A percentile compares a stretch with the other conserved stretches of the same genome.
phyloP scores from a whole-genome alignment of 2,113 vertebrate species.

The Hydrolagus affinis region DNA sequence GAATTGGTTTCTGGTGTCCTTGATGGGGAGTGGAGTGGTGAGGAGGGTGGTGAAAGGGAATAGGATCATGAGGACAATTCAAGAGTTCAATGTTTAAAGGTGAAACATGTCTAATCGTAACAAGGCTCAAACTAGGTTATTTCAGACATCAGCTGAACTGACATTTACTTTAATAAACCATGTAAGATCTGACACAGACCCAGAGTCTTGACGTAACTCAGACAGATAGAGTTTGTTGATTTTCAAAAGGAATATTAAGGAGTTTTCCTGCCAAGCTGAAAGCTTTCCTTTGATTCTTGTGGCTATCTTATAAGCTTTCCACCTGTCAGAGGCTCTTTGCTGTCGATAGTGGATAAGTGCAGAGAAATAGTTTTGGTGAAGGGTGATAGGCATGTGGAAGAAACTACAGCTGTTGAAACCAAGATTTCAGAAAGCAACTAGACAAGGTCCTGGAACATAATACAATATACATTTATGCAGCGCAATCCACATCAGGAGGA shows the following conservation, averaged over 20 bases:
- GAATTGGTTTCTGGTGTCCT: background rate
- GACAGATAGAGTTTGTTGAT: background rate
- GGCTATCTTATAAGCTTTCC: background rate
- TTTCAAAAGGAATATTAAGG: background rate
- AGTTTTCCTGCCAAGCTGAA: background rate
- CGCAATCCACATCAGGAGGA: too few species aligned
- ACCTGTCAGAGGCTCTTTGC: background rate
- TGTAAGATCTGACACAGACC: background rate
- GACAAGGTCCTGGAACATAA: too few species aligned
- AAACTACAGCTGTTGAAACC: too few species aligned
- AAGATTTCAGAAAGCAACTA: too few species aligned
- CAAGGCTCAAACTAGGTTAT: background rate
- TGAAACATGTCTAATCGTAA: background rate
- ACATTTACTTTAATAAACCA: background rate
- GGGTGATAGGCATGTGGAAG: too few species aligned
- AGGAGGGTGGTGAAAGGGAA: background rate
- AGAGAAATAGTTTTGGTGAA: too few species aligned
- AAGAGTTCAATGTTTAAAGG: background rate
- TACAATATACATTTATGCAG: too few species aligned
- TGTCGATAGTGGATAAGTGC: background rate
- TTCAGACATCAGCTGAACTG: background rate
- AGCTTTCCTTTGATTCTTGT: constrained; percentile 14
- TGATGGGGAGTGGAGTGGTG: background rate
- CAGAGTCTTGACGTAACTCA: background rate
- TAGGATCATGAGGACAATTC: background rate